Evolutionary conservation across 2,888 invertebrate genomes (phyloP), one percentile per base, ranked within the genome.

Genomic region (Fabriciana adippe): DNA sequence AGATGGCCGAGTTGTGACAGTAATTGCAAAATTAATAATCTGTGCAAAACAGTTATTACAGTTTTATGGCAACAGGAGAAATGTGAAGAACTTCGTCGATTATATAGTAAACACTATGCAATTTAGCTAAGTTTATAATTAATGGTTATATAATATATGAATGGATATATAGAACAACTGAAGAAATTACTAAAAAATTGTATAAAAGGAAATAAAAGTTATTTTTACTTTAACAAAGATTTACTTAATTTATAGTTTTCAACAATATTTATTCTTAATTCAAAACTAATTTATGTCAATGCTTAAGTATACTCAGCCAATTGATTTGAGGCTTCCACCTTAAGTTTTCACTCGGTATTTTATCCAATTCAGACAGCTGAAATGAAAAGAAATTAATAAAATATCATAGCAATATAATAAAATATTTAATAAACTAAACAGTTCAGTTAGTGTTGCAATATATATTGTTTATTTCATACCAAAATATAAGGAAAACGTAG

Each of bases 41-140:
- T 95, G 0, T 95, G 95, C 77, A 89, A 86, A 75, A 90, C 93
- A 60, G 93, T 94, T 6, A 91, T 92, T 0, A 92, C 94, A n/a
- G 93, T 93, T 47, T 80, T 93, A 41, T 93, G 93, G 81, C 92
- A 94, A 59, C 76, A 88, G 6, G 75, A 84, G 57, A 87, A 75
- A 71, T 90, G 90, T 73, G 80, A 89, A 4, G 83, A 88, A 74
- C 70, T 89, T 0, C 78, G 74, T 16, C 73, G 68, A 1, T 65
- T 87, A 35, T 85, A 41, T 41, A 41, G 35, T 41, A 6, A 35
- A 41, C 8, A 41, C 35, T 3, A 11, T 2, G 35, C 11, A 8
- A 41, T 41, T 41, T 41, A 8, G 35, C 35, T 41, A 41, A 41
- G 35, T 41, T 41, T 41, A 35, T 41, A 41, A 41, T 41, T 11